Percentiles rank a stretch among this genome's conserved stretches.
phyloP scores from a whole-genome alignment of 1,140 invertebrate genomes.

The Caenorhabditis latens region DNA sequence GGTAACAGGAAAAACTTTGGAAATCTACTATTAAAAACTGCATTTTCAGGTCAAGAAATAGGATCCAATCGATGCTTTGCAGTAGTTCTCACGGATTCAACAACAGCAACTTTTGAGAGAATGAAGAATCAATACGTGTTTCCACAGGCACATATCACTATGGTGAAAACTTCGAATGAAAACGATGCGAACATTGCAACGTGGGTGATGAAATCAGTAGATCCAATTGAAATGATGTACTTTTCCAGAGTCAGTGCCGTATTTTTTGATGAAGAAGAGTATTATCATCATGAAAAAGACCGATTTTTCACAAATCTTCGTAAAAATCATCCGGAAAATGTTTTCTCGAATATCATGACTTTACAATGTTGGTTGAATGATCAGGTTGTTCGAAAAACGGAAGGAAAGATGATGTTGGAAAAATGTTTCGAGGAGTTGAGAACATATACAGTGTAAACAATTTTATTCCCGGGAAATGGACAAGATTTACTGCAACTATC shows the following conservation, averaged over 20 bases:
- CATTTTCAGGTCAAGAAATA: background rate
- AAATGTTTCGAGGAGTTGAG: constrained; percentile 14
- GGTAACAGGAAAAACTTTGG: background rate
- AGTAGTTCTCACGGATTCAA: background rate
- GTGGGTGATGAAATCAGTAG: background rate
- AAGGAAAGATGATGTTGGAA: background rate
- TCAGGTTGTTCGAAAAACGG: constrained; percentile 26
- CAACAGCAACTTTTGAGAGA: background rate
- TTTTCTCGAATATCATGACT: background rate
- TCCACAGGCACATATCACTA: background rate
- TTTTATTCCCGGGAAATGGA: too few species aligned
- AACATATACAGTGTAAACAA: background rate
- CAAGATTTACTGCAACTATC: too few species aligned
- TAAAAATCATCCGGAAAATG: background rate
- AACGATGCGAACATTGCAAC: background rate
- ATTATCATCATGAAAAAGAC: background rate
- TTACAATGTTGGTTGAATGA: constrained; percentile 21
- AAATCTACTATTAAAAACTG: background rate
- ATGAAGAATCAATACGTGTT: background rate
- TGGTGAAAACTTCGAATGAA: background rate
- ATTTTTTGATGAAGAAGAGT: background rate
- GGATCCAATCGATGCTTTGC: constrained; percentile 13
- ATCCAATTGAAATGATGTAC: background rate
- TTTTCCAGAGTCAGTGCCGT: background rate
- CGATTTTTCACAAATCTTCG: constrained; percentile 26